Evolutionary conservation across 92 coral and sea anemone species (phyloP).

Genomic region (Epizoanthus illoricatus): DNA sequence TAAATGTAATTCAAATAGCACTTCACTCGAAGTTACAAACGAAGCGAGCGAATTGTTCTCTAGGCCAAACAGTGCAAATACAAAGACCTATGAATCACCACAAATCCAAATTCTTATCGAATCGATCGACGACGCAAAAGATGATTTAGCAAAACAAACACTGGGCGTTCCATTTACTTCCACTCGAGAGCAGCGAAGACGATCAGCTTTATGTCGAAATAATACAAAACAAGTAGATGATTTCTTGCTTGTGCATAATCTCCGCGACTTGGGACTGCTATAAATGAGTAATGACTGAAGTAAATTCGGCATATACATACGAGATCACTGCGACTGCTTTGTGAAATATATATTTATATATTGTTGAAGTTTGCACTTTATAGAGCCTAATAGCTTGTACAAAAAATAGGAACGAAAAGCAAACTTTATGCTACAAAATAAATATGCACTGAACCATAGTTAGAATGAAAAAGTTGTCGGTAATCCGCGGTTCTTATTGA

Average conservation of each 20-base stretch:
- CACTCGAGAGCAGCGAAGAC: slow-evolving; percentile 75
- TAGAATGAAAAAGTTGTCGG: no score
- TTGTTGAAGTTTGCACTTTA: no score
- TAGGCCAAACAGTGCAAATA: slow-evolving; percentile 9
- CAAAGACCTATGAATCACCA: slow-evolving; percentile 40
- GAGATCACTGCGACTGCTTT: no score
- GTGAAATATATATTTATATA: no score
- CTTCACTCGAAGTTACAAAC: not conserved
- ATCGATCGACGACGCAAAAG: slow-evolving; percentile 75
- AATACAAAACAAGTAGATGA: slow-evolving; percentile 91
- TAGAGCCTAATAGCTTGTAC: no score
- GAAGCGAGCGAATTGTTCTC: slow-evolving; percentile 7
- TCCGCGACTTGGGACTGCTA: slow-evolving; percentile 76
- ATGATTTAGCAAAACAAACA: slow-evolving; percentile 54
- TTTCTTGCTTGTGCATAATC: slow-evolving; percentile 80
- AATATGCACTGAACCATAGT: no score
- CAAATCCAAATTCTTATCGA: slow-evolving; percentile 77
- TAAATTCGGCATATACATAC: not conserved
- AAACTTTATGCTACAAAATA: no score
- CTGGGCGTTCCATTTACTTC: slow-evolving; percentile 73
- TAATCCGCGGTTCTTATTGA: no score
- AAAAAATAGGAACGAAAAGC: no score
- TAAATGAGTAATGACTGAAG: slow-evolving; percentile 13
- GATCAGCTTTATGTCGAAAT: slow-evolving; percentile 85
- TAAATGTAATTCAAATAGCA: not conserved